Evolutionary conservation across 2,797 vertebrate genomes (phyloP).

Genomic region (Pachyuromys duprasi): DNA sequence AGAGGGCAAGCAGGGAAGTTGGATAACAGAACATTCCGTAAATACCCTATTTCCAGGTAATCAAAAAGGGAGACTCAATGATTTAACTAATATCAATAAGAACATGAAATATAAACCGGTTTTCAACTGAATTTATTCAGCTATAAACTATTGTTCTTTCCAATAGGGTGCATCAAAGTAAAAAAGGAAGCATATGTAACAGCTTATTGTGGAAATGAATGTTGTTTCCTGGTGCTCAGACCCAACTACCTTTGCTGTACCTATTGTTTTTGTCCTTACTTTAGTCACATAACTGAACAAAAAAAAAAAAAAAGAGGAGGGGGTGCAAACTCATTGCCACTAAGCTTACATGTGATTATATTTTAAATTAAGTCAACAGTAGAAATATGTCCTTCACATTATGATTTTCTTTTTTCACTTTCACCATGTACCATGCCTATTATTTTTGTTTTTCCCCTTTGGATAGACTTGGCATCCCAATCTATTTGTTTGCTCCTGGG

Average conservation of each 20-base stretch:
- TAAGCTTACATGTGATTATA: neutral
- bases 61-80: neutral
- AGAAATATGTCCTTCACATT: neutral
- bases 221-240: neutral
- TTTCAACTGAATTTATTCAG: neutral
- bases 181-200: neutral
- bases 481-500: neutral
- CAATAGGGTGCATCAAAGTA: neutral
- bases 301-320: neutral
- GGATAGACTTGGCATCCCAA: accelerated
- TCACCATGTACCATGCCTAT: neutral
- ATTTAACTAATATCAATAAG: neutral
- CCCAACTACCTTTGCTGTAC: neutral
- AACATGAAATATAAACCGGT: neutral
- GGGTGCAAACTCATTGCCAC: neutral
- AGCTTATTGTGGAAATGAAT: neutral
- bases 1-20: accelerated
- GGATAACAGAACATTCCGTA: neutral
- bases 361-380: constrained; percentile 12
- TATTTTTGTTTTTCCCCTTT: neutral
- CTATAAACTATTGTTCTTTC: neutral
- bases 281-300: neutral
- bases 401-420: neutral
- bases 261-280: neutral
- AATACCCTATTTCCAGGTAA: neutral